phyloP scores from a whole-genome alignment of 2,888 invertebrate species.

The Imbricaverruca yamaguchii region DNA sequence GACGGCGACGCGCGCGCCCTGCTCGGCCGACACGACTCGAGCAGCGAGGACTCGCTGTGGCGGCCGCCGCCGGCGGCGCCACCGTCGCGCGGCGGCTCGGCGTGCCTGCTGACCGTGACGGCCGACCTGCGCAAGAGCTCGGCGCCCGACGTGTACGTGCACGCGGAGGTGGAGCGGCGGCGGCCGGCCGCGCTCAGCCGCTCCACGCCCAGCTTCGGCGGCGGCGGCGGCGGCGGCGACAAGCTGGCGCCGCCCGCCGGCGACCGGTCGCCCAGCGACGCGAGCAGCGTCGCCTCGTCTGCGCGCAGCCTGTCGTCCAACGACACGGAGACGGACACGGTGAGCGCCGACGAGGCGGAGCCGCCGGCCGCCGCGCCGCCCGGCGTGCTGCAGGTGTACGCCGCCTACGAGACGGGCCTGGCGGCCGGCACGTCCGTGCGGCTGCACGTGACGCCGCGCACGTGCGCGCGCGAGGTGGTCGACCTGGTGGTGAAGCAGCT shows the following conservation, averaged over 20 bases:
- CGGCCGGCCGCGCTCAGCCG: not conserved
- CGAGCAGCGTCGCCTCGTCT: conserved; percentile 33
- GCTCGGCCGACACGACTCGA: not conserved
- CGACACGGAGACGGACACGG: conserved; percentile 34
- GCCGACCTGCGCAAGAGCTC: conserved; percentile 1
- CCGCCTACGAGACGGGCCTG: conserved; percentile 91
- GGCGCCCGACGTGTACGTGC: conserved; percentile 13
- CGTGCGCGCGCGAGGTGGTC: conserved; percentile 90
- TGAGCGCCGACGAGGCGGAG: conserved; percentile 27
- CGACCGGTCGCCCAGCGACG: conserved; percentile 35
- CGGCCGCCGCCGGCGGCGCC: not conserved
- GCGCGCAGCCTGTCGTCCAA: conserved; percentile 31
- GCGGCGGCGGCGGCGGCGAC: conserved; percentile 25
- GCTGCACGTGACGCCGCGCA: conserved; percentile 83
- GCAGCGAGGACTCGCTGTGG: conserved; percentile 13
- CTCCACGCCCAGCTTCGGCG: conserved; percentile 28
- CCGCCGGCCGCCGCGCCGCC: conserved; percentile 28
- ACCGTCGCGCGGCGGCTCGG: not conserved
- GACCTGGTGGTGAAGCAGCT: conserved; percentile 91
- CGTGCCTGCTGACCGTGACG: not conserved
- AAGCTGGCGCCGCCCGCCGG: conserved; percentile 28
- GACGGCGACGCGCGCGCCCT: not conserved
- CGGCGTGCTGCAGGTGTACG: conserved; percentile 67
- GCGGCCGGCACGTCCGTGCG: conserved; percentile 88
- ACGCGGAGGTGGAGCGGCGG: not conserved